phyloP scores from a whole-genome alignment of 2,113 vertebrate species.

The Heloderma charlesbogerti region DNA sequence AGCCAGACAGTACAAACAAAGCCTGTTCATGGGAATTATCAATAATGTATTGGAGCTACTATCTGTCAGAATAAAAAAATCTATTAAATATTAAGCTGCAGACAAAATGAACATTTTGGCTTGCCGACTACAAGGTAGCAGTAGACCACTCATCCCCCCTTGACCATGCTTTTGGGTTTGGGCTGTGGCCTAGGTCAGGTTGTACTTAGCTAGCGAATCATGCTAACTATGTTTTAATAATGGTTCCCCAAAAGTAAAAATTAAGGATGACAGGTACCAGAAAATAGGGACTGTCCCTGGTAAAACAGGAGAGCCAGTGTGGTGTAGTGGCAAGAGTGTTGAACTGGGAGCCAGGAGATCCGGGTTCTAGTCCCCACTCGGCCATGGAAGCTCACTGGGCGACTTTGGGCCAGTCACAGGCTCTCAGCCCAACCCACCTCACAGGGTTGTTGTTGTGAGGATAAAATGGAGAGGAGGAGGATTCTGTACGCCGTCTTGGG shows the following conservation, averaged over 20 bases:
- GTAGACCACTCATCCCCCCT: not conserved
- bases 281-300: not conserved
- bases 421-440: no score
- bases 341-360: no score
- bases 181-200: not conserved
- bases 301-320: not conserved
- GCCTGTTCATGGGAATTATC: conserved; percentile 48
- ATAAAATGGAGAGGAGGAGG: no score
- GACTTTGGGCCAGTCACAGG: no score
- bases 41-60: not conserved
- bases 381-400: no score
- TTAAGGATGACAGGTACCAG: not conserved
- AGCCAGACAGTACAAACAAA: conserved; percentile 16
- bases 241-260: not conserved
- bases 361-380: no score
- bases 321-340: no score
- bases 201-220: not conserved
- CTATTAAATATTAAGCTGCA: conserved; percentile 17
- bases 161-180: not conserved
- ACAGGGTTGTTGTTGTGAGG: no score
- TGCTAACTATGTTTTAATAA: not conserved
- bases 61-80: conserved; percentile 30
- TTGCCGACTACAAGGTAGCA: not conserved
- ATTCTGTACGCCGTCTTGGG: no score
- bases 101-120: conserved; percentile 13